Conservation (phyloP, 2,888 invertebrate genomes). For the Alloplasta piceator region DNA sequence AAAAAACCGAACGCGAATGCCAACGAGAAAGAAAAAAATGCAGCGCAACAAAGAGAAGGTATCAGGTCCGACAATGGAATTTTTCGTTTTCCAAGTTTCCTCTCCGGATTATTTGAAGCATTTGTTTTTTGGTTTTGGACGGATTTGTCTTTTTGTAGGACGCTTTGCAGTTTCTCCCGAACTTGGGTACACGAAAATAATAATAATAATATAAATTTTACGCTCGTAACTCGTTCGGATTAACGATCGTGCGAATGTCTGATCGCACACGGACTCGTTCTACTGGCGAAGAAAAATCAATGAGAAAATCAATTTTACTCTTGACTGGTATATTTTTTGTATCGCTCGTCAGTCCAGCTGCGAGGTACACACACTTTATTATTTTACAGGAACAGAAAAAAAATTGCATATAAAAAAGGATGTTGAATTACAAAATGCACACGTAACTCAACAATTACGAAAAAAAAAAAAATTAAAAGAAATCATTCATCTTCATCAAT, state of each 20-base stretch:
- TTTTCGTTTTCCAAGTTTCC: too few relatives aligned
- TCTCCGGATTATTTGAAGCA: too few relatives aligned
- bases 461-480: constrained; percentile 6
- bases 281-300: constrained; percentile 18
- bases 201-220: too few relatives aligned
- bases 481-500: constrained; percentile 1
- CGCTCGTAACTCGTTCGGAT: too few relatives aligned
- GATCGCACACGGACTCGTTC: background rate
- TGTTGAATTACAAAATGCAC: background rate
- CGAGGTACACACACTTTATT: constrained; percentile 31
- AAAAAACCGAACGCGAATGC: too few relatives aligned
- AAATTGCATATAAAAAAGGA: constrained; percentile 10
- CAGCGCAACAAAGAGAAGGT: too few relatives aligned
- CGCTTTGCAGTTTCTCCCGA: too few relatives aligned
- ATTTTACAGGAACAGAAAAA: constrained; percentile 56
- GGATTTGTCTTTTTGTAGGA: too few relatives aligned
- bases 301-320: background rate
- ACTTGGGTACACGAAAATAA: too few relatives aligned
- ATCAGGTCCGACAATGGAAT: too few relatives aligned
- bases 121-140: too few relatives aligned
- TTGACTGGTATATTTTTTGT: constrained; percentile 9
- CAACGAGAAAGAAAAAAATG: too few relatives aligned
- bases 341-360: constrained; percentile 56
- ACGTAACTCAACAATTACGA: background rate
- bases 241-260: background rate